Evolutionary conservation across 2,888 invertebrate genomes (phyloP).

Genomic region (Dusona sp.): DNA sequence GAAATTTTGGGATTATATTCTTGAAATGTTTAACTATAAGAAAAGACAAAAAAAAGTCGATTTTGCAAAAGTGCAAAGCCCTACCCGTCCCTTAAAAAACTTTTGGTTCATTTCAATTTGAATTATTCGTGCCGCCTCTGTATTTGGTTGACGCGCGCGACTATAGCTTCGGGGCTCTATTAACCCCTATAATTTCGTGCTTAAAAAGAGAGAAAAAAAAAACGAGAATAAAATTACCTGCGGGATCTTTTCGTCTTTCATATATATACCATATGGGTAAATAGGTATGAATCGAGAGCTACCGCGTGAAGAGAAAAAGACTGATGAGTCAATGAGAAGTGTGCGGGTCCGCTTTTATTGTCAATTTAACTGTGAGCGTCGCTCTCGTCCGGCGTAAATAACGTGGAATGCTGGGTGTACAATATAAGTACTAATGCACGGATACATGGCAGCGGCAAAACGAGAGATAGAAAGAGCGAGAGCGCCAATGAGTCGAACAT

Average conservation of each 20-base stretch:
- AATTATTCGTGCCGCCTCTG: neutral
- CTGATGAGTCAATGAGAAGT: slow-evolving; percentile 65
- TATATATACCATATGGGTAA: neutral
- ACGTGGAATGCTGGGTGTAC: slow-evolving; percentile 57
- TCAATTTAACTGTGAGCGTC: slow-evolving; percentile 62
- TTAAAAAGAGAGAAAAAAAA: neutral
- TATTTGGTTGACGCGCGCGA: neutral
- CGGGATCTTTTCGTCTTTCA: neutral
- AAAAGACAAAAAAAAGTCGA: too few relatives aligned
- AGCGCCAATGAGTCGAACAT: neutral
- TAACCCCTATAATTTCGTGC: slow-evolving; percentile 5
- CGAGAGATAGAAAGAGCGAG: neutral
- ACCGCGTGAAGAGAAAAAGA: slow-evolving; percentile 41
- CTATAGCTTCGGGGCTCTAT: neutral
- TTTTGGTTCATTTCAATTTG: neutral
- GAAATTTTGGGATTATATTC: too few relatives aligned
- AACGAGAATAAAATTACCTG: slow-evolving; percentile 49
- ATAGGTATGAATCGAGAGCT: slow-evolving; percentile 16
- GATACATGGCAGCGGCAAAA: neutral
- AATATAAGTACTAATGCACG: slow-evolving; percentile 4
- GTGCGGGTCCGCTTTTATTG: slow-evolving; percentile 67
- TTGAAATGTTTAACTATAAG: too few relatives aligned
- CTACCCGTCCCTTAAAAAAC: too few relatives aligned
- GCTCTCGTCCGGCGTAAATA: slow-evolving; percentile 61
- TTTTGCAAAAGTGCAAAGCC: too few relatives aligned